Evolutionary conservation across 2,797 vertebrate genomes (phyloP).

Genomic region (Pteronotus mesoamericanus): DNA sequence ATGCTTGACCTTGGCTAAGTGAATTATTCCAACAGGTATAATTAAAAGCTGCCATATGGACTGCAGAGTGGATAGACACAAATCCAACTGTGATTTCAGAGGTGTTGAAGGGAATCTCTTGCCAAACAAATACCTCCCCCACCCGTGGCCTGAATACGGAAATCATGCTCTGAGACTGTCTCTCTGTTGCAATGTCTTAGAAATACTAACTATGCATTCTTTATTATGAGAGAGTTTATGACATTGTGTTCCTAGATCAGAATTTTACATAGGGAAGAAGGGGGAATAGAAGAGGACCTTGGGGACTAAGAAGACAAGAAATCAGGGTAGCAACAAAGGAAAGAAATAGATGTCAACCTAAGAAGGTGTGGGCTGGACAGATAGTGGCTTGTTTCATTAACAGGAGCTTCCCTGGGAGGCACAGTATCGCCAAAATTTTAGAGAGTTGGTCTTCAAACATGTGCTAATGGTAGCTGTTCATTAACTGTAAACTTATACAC

Average conservation of each 20-base stretch:
- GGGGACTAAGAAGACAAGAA: background rate
- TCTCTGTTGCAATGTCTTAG: background rate
- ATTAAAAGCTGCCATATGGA: conserved; percentile 43
- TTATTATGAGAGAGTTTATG: background rate
- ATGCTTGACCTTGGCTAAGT: conserved; percentile 44
- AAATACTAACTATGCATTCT: background rate
- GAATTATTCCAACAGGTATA: conserved; percentile 56
- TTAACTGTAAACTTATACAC: background rate
- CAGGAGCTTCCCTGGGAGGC: background rate
- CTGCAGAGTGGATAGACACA: background rate
- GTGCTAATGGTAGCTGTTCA: background rate
- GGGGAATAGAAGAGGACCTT: background rate
- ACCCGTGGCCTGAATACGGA: background rate
- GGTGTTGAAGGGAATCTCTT: background rate
- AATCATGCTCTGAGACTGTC: background rate
- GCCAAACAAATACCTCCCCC: conserved; percentile 10
- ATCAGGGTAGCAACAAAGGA: background rate
- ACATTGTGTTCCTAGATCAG: background rate
- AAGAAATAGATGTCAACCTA: background rate
- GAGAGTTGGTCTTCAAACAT: background rate
- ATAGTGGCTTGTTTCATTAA: background rate
- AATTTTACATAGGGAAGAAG: background rate
- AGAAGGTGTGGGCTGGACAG: background rate
- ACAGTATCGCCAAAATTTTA: background rate
- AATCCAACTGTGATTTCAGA: background rate